These are phyloP conservation scores for Xiphydria camelus DNA, from an alignment of 2,888 invertebrate species.

Conservation along the genomic window DNA sequence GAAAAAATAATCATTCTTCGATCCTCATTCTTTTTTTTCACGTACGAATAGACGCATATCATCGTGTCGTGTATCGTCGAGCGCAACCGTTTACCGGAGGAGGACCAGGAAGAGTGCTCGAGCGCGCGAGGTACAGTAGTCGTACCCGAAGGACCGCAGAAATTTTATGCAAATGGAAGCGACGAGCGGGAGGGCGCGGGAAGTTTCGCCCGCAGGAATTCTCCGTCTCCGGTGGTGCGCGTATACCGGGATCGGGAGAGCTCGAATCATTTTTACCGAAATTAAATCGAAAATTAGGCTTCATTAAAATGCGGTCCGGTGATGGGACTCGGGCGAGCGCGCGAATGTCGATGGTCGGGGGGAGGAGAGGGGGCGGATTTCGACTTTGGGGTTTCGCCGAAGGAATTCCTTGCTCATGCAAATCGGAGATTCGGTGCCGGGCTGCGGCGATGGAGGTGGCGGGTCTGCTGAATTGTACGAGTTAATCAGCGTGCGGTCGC, in stretches of 20 bases:
- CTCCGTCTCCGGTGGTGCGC: no score
- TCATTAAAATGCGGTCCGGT: slow-evolving; percentile 53
- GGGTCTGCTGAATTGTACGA: slow-evolving; percentile 33
- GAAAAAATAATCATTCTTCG: no score
- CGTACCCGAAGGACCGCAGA: slow-evolving; percentile 32
- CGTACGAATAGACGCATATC: no score
- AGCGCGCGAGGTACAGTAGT: no score
- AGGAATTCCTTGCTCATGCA: slow-evolving; percentile 51
- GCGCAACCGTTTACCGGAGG: no score
- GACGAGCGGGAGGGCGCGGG: slow-evolving; percentile 7
- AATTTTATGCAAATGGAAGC: slow-evolving; percentile 44
- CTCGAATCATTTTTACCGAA: slow-evolving; percentile 53
- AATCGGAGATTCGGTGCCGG: slow-evolving; percentile 43
- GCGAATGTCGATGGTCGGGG: slow-evolving; percentile 24
- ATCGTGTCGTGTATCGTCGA: no score
- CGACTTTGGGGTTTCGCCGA: slow-evolving; percentile 42
- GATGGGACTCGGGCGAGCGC: slow-evolving; percentile 35
- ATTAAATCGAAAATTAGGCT: slow-evolving; percentile 56
- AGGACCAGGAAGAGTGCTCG: no score
- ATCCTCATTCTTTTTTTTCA: no score
- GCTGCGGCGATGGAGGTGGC: background rate
- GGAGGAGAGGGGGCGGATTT: slow-evolving; percentile 15
- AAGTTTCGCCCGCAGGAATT: no score
- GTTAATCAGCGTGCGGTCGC: slow-evolving; percentile 44
- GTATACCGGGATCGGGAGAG: slow-evolving; percentile 36